A percentile compares a stretch with the other conserved stretches of the same genome.
These are phyloP conservation scores for Drosophila gaucha DNA, from an alignment of 2,888 invertebrate species.

Conservation along the genomic window DNA sequence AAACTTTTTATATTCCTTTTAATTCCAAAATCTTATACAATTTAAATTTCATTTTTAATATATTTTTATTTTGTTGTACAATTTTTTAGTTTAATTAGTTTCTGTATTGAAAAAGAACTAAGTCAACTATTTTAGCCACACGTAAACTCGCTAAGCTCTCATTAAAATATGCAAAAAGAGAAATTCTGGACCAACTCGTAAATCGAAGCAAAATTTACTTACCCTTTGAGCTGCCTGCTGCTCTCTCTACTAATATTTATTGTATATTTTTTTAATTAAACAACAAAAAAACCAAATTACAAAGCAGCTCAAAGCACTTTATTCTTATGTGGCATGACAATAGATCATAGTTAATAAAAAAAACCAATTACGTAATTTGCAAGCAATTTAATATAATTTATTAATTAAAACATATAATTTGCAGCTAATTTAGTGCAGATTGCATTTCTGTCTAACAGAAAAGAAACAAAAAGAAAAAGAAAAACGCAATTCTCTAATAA, in stretches of 20 bases:
- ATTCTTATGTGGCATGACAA: constrained; percentile 41
- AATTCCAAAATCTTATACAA: no score
- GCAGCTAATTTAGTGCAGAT: constrained; percentile 40
- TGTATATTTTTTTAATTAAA: constrained; percentile 61
- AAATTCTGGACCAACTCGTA: constrained; percentile 7
- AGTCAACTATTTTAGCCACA: background rate
- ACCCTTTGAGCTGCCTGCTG: constrained; percentile 63
- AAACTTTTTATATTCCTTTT: no score
- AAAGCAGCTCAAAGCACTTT: constrained; percentile 65
- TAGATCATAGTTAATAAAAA: constrained; percentile 24
- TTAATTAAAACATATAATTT: constrained; percentile 36
- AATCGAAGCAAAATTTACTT: constrained; percentile 33
- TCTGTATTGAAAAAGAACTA: background rate
- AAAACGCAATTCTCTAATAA: constrained; percentile 39
- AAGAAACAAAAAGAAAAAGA: constrained; percentile 56
- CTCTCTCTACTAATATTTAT: constrained; percentile 69
- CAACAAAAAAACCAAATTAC: constrained; percentile 44
- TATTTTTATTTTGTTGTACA: no score
- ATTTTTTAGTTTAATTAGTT: no score
- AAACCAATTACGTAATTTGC: constrained; percentile 37
- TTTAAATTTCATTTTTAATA: no score
- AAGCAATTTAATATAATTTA: constrained; percentile 42
- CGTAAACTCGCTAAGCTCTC: background rate
- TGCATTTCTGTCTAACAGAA: constrained; percentile 78
- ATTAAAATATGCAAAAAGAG: background rate